phyloP scores from a whole-genome alignment of 2,113 vertebrate genomes.

The Panthera tigris region DNA sequence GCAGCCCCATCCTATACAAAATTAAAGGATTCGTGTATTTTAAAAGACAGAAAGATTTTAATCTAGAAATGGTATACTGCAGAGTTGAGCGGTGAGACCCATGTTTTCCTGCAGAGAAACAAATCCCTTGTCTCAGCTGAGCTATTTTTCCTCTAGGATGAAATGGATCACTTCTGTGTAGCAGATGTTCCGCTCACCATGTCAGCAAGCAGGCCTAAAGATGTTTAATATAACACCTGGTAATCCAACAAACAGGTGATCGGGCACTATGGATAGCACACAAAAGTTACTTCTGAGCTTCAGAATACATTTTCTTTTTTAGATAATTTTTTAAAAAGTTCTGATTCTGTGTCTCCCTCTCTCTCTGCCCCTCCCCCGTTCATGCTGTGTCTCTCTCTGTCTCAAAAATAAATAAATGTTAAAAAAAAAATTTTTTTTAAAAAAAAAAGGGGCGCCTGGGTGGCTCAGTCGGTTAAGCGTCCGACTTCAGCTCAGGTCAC shows the following conservation, averaged over 20 bases:
- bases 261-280: no score
- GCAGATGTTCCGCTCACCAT: not conserved
- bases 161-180: not conserved
- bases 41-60: slow-evolving; percentile 4
- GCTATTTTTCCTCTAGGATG: not conserved
- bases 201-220: not conserved
- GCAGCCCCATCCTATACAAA: not conserved
- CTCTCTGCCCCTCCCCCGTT: no score
- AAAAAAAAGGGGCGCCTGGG: no score
- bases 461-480: no score
- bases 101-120: not conserved
- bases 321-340: not conserved
- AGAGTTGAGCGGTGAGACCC: not conserved
- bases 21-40: not conserved
- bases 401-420: no score
- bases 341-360: no score
- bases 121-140: not conserved
- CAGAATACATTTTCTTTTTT: not conserved
- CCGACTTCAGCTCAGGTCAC: no score
- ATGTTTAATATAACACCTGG: not conserved
- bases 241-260: not conserved
- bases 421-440: no score
- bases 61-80: not conserved
- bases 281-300: not conserved
- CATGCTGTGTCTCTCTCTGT: no score